Base-by-base conservation (phyloP, 2,888 invertebrate species). In the Cetonia aurata region DNA sequence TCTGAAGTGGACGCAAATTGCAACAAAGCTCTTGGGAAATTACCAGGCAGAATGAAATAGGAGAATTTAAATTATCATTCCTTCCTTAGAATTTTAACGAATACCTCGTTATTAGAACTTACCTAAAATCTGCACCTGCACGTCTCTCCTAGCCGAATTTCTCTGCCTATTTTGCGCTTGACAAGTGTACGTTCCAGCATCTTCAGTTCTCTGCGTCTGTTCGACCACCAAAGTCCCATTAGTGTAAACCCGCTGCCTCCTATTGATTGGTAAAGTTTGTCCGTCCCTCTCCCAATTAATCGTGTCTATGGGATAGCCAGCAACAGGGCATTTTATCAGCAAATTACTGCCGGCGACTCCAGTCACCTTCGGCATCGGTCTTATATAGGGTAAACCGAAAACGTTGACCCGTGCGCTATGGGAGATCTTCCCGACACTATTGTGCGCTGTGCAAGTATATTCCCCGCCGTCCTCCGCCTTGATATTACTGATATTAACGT, bases 281-380 rank as follows among this genome's bases (percentile, higher is more conserved):
- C 94, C 94, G 81, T 94, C 96, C 88, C 94, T 90, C 85, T 95
- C 95, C 97, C 97, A 97, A 19, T 91, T 92, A 79, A 95, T 92
- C 74, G 91, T 89, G 82, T 94, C 93, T 76, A 96, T 95, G 31
- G 96, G 95, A 85, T 93, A 95, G 42, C 96, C 96, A 69, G 95
- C 95, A 17, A 94, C 95, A 8, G 95, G 95, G 82, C 96, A 96
- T 86, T 95, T 94, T 82, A 96, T 93, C 80, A 92, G 88, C 81
- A 96, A 88, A 83, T 93, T 93, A 78, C 88, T 92, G 52, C 95
- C 96, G 44, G 95, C 94, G 41, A 96, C 92, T 6, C 95, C 95
- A 8, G 93, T 94, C 74, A 95, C 92, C 86, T 93, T 93, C 42
- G 94, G 93, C 94, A 96, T 95, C 83, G 93, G 92, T 50, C 96